A percentile compares a stretch with the other conserved stretches of the same genome.
phyloP scores from a whole-genome alignment of 2,888 invertebrate species.

The Stomorhina lunata region DNA sequence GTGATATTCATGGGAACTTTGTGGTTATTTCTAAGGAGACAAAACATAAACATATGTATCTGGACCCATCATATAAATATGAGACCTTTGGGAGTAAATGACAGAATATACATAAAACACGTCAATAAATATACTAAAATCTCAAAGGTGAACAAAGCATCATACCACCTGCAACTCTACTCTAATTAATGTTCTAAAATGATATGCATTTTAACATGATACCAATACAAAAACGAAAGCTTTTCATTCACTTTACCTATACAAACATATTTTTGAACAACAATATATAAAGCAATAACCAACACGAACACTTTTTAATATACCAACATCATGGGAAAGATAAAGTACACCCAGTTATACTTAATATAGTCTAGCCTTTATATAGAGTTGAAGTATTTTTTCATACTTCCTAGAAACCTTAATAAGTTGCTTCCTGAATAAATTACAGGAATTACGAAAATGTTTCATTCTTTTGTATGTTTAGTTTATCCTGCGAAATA shows the following conservation, averaged over 20 bases:
- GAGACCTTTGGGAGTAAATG: not conserved
- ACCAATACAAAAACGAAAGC: not conserved
- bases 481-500: not conserved
- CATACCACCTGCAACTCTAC: slow-evolving; percentile 20
- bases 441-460: slow-evolving; percentile 17
- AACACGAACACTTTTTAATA: too few relatives aligned
- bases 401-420: not conserved
- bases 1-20: not conserved
- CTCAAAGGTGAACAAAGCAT: slow-evolving; percentile 16
- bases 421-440: slow-evolving; percentile 9
- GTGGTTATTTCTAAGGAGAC: not conserved
- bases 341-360: too few relatives aligned
- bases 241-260: too few relatives aligned
- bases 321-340: too few relatives aligned
- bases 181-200: slow-evolving; percentile 39
- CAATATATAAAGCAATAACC: too few relatives aligned
- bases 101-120: not conserved
- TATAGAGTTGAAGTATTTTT: too few relatives aligned
- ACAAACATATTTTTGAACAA: too few relatives aligned
- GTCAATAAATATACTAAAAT: slow-evolving; percentile 7
- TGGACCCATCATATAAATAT: not conserved
- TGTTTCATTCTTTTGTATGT: not conserved
- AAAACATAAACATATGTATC: not conserved
- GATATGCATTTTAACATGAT: not conserved
- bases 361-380: too few relatives aligned